Percentiles rank a stretch among this genome's conserved stretches.
These are phyloP conservation scores for Biston betularia DNA, from an alignment of 2,888 invertebrate genomes.

Conservation along the genomic window DNA sequence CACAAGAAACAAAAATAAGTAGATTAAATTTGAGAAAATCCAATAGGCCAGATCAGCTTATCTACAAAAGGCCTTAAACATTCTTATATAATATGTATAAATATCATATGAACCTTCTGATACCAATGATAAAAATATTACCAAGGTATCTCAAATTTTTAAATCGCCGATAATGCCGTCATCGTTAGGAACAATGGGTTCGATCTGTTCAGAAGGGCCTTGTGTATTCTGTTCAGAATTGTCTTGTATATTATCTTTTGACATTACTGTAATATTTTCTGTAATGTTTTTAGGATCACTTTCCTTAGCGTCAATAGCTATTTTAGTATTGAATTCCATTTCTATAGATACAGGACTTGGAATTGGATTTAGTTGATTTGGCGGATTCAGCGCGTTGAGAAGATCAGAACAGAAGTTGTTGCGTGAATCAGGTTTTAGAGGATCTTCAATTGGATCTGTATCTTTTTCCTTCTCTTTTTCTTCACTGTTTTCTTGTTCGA, in stretches of 20 bases:
- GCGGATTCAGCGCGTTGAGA: constrained; percentile 23
- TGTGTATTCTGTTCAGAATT: constrained; percentile 4
- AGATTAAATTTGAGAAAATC: too few species aligned
- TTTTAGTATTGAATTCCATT: constrained; percentile 22
- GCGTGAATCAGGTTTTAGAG: constrained; percentile 49
- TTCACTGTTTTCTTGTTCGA: constrained; percentile 45
- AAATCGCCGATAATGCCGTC: constrained; percentile 17
- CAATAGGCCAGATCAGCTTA: too few species aligned
- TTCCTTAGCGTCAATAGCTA: constrained; percentile 4
- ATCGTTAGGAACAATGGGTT: constrained; percentile 15
- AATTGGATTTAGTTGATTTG: background rate
- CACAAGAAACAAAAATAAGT: too few species aligned
- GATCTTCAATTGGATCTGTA: constrained; percentile 49
- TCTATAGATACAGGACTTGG: constrained; percentile 7
- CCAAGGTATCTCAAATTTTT: constrained; percentile 3
- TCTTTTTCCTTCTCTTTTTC: constrained; percentile 45
- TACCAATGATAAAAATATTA: background rate
- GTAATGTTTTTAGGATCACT: background rate
- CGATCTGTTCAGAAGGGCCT: constrained; percentile 2
- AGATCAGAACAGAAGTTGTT: constrained; percentile 38
- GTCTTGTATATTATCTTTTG: constrained; percentile 5
- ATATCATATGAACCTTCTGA: too few species aligned
- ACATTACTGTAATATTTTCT: constrained; percentile 3
- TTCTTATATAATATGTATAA: background rate
- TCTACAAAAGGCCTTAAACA: background rate